Evolutionary conservation across 2,888 invertebrate species (phyloP).

Genomic region (Germaria angustata): DNA sequence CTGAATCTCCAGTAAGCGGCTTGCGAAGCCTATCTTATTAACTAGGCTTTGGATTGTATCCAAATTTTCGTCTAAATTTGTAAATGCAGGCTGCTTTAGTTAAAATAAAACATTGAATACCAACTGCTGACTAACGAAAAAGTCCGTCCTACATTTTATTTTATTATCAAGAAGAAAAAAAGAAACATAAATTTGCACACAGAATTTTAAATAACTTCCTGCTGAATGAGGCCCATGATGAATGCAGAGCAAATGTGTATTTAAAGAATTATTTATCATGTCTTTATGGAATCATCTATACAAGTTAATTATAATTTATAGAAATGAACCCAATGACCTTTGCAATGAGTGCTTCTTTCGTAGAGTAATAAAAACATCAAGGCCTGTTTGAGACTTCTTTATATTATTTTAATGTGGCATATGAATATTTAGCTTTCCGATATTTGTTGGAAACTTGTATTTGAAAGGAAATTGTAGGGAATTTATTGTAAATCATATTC

Average conservation of each 20-base stretch:
- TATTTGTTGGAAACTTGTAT: background rate
- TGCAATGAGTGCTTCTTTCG: constrained; percentile 7
- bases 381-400: background rate
- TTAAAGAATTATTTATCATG: constrained; percentile 29
- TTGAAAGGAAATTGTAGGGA: constrained; percentile 15
- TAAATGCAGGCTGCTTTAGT: too few species aligned
- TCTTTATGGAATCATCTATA: constrained; percentile 25
- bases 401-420: constrained; percentile 29
- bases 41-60: too few species aligned
- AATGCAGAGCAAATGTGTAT: background rate
- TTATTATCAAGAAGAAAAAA: background rate
- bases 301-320: constrained; percentile 54
- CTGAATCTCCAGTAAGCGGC: too few species aligned
- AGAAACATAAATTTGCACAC: background rate
- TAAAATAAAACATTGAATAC: background rate
- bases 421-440: background rate
- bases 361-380: background rate
- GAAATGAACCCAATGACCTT: constrained; percentile 58
- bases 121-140: background rate
- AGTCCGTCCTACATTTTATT: background rate
- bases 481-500: constrained; percentile 42
- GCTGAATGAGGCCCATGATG: background rate
- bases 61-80: too few species aligned
- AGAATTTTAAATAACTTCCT: constrained; percentile 36
- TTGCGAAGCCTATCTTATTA: too few species aligned